phyloP scores from a whole-genome alignment of 2,888 invertebrate species.

The Aleiodes alternator region DNA sequence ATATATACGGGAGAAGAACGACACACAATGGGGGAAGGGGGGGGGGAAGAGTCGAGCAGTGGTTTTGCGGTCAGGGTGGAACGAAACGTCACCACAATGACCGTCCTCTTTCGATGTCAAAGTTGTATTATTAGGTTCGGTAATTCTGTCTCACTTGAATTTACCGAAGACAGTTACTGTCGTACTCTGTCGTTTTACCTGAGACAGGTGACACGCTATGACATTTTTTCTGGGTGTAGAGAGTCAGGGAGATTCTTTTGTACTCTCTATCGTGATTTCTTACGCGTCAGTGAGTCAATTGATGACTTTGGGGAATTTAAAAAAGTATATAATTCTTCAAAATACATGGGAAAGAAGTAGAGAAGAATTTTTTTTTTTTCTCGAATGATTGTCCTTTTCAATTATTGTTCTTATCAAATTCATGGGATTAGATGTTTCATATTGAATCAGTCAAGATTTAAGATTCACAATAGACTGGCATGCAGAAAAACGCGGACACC shows the following conservation, averaged over 20 bases:
- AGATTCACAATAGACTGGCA: conserved; percentile 51
- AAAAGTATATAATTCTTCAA: conserved; percentile 26
- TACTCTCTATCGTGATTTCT: conserved; percentile 30
- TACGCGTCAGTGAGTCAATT: conserved; percentile 14
- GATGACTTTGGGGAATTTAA: too few species aligned
- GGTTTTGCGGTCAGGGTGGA: conserved; percentile 53
- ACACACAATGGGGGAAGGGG: conserved; percentile 4
- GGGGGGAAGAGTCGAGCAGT: conserved; percentile 48
- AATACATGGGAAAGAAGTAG: conserved; percentile 19
- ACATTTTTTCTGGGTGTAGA: conserved; percentile 52
- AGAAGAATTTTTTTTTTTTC: conserved; percentile 13
- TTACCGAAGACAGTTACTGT: conserved; percentile 15
- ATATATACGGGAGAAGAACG: conserved; percentile 45
- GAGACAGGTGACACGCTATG: conserved; percentile 58
- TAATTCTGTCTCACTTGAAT: conserved; percentile 49
- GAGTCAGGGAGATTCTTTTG: not conserved
- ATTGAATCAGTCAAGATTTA: not conserved
- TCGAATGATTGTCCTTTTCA: conserved; percentile 54
- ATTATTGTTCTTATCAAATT: not conserved
- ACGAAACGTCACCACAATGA: conserved; percentile 56
- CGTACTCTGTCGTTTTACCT: conserved; percentile 47
- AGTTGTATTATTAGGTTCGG: conserved; percentile 51
- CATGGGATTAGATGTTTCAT: not conserved
- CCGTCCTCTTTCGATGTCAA: conserved; percentile 39
- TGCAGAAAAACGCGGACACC: conserved; percentile 66